Percentiles rank a stretch among this genome's conserved stretches.
These are phyloP conservation scores for Platycnemis pennipes DNA, from an alignment of 2,888 invertebrate species.

Conservation along the genomic window DNA sequence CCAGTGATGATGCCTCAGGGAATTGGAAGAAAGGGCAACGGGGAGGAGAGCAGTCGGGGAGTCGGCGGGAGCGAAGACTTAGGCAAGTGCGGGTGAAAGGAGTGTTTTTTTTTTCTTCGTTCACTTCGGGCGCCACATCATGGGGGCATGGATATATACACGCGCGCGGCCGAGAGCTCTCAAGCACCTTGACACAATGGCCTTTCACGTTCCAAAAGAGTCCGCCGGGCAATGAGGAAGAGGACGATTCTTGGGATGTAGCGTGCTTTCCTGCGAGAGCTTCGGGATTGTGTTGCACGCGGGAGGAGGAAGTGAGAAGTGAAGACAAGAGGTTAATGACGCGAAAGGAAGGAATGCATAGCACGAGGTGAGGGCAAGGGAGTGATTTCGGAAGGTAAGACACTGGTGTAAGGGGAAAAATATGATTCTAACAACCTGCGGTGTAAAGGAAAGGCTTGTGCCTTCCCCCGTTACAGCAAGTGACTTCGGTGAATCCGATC, in stretches of 20 bases:
- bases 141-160: not conserved
- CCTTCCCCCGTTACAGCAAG: no score
- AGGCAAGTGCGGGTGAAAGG: not conserved
- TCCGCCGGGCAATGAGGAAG: not conserved
- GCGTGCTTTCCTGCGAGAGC: not conserved
- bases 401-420: not conserved
- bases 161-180: not conserved
- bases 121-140: not conserved
- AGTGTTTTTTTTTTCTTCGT: not conserved
- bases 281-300: not conserved
- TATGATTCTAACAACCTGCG: no score
- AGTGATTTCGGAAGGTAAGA: not conserved
- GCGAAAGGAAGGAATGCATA: not conserved
- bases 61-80: not conserved
- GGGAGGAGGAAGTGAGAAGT: not conserved
- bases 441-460: no score
- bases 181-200: constrained; percentile 64
- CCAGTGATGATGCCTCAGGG: not conserved
- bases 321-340: not conserved
- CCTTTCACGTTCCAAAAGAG: constrained; percentile 54
- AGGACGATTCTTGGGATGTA: not conserved
- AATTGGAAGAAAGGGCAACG: not conserved
- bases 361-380: not conserved
- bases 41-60: not conserved
- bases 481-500: no score